These are phyloP conservation scores for Drosophila pegasa DNA, from an alignment of 2,888 invertebrate species.

Conservation along the genomic window DNA sequence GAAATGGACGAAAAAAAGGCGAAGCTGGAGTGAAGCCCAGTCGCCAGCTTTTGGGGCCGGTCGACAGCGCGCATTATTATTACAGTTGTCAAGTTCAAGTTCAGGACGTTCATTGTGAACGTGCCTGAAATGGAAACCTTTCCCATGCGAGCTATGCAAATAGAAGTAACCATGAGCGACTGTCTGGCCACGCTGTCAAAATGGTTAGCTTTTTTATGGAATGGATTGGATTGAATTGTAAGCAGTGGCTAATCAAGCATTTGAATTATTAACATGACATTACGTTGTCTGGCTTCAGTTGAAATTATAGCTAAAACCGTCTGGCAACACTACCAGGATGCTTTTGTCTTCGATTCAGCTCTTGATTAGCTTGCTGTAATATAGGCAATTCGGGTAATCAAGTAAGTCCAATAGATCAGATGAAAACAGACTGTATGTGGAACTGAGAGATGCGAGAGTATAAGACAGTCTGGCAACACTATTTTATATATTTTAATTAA, in stretches of 20 bases:
- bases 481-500: too few species aligned
- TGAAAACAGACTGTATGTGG: not conserved
- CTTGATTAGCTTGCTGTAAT: not conserved
- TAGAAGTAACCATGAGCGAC: not conserved
- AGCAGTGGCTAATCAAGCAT: not conserved
- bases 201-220: not conserved
- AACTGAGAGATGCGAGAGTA: not conserved
- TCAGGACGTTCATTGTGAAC: conserved; percentile 52
- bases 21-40: conserved; percentile 29
- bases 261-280: not conserved
- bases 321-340: not conserved
- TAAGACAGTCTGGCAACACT: not conserved
- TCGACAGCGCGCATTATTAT: conserved; percentile 38
- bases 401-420: too few species aligned
- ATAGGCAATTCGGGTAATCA: not conserved
- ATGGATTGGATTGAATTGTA: not conserved
- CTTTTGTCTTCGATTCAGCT: not conserved
- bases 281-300: not conserved
- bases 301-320: not conserved
- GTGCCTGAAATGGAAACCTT: conserved; percentile 63
- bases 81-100: conserved; percentile 74
- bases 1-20: conserved; percentile 37
- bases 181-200: conserved; percentile 1
- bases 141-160: conserved; percentile 11
- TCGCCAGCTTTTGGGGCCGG: conserved; percentile 23